Conservation (phyloP, 2,113 vertebrate species). For the Bos indicus region DNA sequence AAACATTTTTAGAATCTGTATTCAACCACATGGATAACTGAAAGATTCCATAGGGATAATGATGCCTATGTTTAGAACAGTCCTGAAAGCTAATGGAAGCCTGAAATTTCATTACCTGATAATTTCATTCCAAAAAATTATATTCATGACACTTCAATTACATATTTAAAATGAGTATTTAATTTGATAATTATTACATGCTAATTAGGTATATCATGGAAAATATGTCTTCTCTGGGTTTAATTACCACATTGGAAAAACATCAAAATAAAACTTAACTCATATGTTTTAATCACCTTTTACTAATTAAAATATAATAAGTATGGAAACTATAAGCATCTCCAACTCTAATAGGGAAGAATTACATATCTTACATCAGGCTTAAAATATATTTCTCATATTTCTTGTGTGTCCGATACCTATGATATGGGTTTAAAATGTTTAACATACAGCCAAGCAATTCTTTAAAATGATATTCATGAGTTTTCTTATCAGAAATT, state of each 20-base stretch:
- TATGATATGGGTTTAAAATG: neutral
- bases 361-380: neutral
- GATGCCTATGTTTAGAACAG: conserved; percentile 52
- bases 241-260: conserved; percentile 62
- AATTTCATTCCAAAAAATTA: conserved; percentile 71
- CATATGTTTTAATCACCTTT: conserved; percentile 69
- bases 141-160: conserved; percentile 76
- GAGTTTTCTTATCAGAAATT: neutral
- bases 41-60: conserved; percentile 65
- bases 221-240: conserved; percentile 77
- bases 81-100: conserved; percentile 62
- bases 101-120: conserved; percentile 53
- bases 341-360: conserved; percentile 58
- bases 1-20: conserved; percentile 57
- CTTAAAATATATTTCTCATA: neutral
- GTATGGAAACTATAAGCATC: conserved; percentile 65
- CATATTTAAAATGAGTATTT: conserved; percentile 75
- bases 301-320: conserved; percentile 66
- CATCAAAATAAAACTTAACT: conserved; percentile 73
- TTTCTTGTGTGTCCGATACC: neutral
- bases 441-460: neutral
- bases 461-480: conserved; percentile 9
- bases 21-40: conserved; percentile 56
- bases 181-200: conserved; percentile 79
- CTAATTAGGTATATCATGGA: conserved; percentile 79